A percentile compares a stretch with the other conserved stretches of the same genome.
phyloP scores from a whole-genome alignment of 2,797 vertebrate species.

The Centroberyx gerrardi region DNA sequence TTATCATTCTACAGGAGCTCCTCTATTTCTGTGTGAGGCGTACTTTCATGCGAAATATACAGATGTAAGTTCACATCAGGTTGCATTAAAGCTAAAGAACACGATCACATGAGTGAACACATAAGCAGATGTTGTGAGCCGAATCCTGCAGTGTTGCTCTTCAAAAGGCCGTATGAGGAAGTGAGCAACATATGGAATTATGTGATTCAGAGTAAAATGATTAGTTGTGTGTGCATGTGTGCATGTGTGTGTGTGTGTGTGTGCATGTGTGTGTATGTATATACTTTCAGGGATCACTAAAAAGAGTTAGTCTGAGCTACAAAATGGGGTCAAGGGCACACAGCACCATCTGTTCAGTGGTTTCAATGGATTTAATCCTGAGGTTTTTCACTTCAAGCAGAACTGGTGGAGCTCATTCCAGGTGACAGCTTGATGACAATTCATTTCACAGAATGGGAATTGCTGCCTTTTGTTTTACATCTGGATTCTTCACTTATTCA shows the following conservation, averaged over 20 bases:
- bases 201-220: conserved; percentile 55
- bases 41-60: neutral
- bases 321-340: conserved; percentile 77
- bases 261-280: neutral
- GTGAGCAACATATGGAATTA: conserved; percentile 63
- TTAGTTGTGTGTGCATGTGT: conserved; percentile 11
- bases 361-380: conserved; percentile 61
- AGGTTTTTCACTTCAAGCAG: conserved; percentile 56
- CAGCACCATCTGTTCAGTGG: conserved; percentile 70
- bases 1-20: no score
- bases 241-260: conserved; percentile 9
- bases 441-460: conserved; percentile 21
- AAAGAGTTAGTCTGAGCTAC: conserved; percentile 58
- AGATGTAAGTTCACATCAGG: neutral
- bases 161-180: conserved; percentile 37
- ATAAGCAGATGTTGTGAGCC: conserved; percentile 54
- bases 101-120: conserved; percentile 13
- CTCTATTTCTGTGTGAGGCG: neutral
- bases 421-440: conserved; percentile 26
- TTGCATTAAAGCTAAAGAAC: conserved; percentile 6
- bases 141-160: conserved; percentile 32
- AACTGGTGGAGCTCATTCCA: conserved; percentile 35
- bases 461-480: neutral
- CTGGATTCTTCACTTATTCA: neutral
- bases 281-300: conserved; percentile 43